Percentiles rank a stretch among this genome's conserved stretches.
Conservation (phyloP, 2,113 vertebrate genomes). For the Colius striatus region DNA sequence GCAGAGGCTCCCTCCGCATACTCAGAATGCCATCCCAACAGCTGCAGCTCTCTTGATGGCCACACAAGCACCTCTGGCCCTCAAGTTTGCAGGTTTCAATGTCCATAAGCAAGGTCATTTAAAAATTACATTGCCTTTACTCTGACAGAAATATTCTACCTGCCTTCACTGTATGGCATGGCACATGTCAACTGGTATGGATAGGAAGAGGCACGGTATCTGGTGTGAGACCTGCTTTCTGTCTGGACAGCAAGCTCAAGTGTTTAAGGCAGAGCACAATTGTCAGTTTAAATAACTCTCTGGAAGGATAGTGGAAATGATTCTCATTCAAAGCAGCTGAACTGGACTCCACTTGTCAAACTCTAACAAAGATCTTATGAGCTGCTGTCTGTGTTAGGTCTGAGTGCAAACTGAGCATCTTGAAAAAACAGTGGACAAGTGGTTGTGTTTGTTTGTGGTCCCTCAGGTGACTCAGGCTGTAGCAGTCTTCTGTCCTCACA, state of each 20-base stretch:
- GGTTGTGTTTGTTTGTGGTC: background rate
- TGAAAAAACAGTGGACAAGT: background rate
- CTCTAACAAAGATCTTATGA: background rate
- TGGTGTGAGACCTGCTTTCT: background rate
- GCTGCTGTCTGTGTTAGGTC: background rate
- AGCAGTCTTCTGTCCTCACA: background rate
- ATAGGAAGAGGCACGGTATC: background rate
- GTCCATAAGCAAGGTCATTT: background rate
- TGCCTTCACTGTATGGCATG: background rate
- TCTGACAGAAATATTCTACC: background rate
- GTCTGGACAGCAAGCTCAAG: background rate
- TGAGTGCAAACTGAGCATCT: background rate
- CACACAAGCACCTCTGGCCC: slow-evolving; percentile 20
- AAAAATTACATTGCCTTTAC: background rate
- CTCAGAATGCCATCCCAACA: slow-evolving; percentile 29
- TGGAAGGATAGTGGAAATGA: background rate
- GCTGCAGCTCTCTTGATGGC: slow-evolving; percentile 29
- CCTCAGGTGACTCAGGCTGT: background rate
- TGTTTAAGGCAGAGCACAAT: background rate
- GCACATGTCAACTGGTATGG: background rate
- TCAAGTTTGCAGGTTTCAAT: background rate
- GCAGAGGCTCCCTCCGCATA: background rate
- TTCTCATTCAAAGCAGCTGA: background rate
- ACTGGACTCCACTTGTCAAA: background rate
- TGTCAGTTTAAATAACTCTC: background rate